These are phyloP conservation scores for Pionites leucogaster DNA, from an alignment of 2,113 vertebrate species.

Conservation along the genomic window DNA sequence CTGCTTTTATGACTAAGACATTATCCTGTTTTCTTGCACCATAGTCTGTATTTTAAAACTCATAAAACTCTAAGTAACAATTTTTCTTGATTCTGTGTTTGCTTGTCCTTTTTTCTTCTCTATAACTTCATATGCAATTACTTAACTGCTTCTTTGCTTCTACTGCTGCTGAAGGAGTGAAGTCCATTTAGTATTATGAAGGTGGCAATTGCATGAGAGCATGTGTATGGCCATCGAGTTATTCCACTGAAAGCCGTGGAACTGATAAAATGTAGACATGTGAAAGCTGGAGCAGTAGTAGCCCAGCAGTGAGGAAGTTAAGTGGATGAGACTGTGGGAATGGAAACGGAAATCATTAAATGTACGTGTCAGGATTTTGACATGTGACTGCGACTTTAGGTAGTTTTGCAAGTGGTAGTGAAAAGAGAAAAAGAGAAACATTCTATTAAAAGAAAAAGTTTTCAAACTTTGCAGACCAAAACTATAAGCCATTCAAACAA, in stretches of 20 bases:
- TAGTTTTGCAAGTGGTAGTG: neutral
- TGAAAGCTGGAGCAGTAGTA: neutral
- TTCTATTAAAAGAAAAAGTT: neutral
- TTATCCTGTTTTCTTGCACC: neutral
- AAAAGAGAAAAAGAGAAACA: neutral
- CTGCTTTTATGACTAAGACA: neutral
- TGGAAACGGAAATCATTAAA: conserved; percentile 23
- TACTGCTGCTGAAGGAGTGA: neutral
- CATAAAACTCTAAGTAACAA: neutral
- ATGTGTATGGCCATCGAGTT: neutral
- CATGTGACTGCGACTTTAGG: neutral
- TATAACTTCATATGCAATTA: neutral
- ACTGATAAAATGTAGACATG: neutral
- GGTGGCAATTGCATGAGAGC: neutral
- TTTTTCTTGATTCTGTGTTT: neutral
- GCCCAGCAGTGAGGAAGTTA: neutral
- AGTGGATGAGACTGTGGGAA: neutral
- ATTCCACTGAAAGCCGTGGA: neutral
- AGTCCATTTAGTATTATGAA: neutral
- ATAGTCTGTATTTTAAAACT: neutral
- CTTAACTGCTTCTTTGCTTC: neutral
- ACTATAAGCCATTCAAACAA: neutral
- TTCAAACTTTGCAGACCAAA: neutral
- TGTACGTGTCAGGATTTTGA: conserved; percentile 1
- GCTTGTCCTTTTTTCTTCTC: neutral